Conservation (phyloP, 2,888 invertebrate genomes). For the Acanthosepion esculentum region DNA sequence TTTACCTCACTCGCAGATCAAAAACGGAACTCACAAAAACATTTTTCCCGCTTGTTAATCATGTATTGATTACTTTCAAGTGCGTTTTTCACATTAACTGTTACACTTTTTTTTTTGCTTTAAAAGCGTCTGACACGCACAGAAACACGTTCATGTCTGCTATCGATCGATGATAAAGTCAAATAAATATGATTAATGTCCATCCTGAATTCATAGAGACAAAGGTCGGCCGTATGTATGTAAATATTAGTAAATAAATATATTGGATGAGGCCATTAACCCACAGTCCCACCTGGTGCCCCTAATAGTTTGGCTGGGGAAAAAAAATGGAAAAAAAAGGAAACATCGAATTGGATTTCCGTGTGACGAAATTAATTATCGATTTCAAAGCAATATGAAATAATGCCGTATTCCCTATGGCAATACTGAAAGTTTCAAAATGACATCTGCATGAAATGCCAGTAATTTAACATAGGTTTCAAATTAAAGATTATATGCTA, state of each 20-base stretch:
- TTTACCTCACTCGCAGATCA: no score
- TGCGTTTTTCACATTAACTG: no score
- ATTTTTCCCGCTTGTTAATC: no score
- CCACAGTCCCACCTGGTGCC: background rate
- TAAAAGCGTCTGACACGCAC: background rate
- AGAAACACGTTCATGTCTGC: background rate
- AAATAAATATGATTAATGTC: background rate
- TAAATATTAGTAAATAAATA: background rate
- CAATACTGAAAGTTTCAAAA: background rate
- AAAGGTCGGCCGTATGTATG: background rate
- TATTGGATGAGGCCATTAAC: conserved; percentile 33
- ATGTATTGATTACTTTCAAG: no score
- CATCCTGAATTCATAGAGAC: background rate
- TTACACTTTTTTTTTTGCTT: background rate
- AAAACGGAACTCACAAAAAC: no score
- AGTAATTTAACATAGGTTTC: background rate
- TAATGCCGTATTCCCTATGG: background rate
- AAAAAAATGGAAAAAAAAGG: background rate
- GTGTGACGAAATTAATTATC: background rate
- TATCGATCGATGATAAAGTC: background rate
- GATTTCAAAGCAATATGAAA: background rate
- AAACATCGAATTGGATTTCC: background rate
- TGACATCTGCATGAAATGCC: background rate
- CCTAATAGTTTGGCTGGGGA: background rate
- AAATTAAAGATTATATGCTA: no score